phyloP scores from a whole-genome alignment of 1,140 invertebrate genomes.

The Drosophila orosa region DNA sequence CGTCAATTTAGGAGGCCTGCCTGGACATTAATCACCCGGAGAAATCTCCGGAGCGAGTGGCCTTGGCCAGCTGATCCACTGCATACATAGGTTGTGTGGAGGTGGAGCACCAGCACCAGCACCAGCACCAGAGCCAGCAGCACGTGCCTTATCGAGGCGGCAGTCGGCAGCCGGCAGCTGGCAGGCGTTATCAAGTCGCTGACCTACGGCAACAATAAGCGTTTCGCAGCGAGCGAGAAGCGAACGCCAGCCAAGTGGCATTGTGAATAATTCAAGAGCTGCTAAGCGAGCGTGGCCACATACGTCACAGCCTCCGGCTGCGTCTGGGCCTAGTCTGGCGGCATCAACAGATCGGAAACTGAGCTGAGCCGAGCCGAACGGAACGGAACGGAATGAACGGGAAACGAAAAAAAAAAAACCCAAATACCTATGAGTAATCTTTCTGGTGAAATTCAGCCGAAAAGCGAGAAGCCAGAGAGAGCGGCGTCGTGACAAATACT shows the following conservation, averaged over 20 bases:
- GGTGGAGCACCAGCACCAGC: neutral
- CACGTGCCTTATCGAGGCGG: constrained; percentile 51
- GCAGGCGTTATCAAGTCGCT: constrained; percentile 70
- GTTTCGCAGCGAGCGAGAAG: neutral
- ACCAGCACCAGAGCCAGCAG: neutral
- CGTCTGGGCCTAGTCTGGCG: constrained; percentile 23
- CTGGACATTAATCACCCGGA: constrained; percentile 3
- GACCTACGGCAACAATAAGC: constrained; percentile 65
- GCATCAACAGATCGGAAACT: constrained; percentile 17
- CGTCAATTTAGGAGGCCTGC: neutral
- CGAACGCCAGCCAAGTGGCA: neutral
- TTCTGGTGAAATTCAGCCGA: constrained; percentile 78
- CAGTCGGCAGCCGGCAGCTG: constrained; percentile 2
- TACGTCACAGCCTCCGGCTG: constrained; percentile 19
- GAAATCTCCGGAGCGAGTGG: neutral
- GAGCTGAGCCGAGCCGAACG: neutral
- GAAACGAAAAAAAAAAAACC: constrained; percentile 40
- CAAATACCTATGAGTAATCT: constrained; percentile 76
- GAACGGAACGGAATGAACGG: neutral
- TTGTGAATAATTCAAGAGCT: neutral
- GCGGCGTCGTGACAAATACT: constrained; percentile 46
- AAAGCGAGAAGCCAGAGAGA: constrained; percentile 20
- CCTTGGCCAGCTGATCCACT: constrained; percentile 39
- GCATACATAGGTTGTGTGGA: too few species aligned
- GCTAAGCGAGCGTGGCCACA: neutral